Evolutionary conservation across 1,140 invertebrate species (phyloP).

Genomic region (Drosophila grimshawi): DNA sequence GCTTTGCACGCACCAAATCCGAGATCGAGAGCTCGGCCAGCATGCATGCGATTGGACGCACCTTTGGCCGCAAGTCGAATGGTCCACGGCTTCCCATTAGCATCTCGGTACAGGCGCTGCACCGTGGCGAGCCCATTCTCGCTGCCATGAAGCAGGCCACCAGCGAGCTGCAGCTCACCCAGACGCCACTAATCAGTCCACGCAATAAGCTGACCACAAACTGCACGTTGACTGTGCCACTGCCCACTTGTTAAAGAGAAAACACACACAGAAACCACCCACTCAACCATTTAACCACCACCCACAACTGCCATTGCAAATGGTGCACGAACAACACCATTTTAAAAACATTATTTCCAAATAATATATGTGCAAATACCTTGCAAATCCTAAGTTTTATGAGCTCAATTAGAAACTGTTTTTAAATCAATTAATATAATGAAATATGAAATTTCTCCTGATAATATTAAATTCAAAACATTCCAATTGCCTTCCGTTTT

Average conservation of each 20-base stretch:
- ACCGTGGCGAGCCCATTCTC: constrained; percentile 66
- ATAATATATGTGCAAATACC: not conserved
- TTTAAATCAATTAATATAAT: no score
- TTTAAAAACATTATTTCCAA: not conserved
- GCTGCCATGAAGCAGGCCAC: constrained; percentile 65
- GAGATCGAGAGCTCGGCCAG: constrained; percentile 65
- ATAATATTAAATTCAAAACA: no score
- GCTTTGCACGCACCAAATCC: constrained; percentile 65
- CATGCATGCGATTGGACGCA: constrained; percentile 66
- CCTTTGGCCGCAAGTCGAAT: constrained; percentile 62
- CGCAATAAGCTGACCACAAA: constrained; percentile 41
- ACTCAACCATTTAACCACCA: not conserved
- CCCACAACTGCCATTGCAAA: constrained; percentile 37
- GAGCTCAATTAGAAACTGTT: no score
- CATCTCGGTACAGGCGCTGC: constrained; percentile 67
- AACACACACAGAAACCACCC: not conserved
- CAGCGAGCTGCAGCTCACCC: constrained; percentile 62
- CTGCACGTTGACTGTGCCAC: constrained; percentile 52
- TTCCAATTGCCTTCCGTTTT: no score
- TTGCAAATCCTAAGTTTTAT: not conserved
- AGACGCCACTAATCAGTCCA: constrained; percentile 56
- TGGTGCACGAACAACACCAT: not conserved
- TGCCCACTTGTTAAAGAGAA: constrained; percentile 42
- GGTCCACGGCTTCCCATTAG: constrained; percentile 60
- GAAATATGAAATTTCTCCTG: no score